phyloP scores from a whole-genome alignment of 2,113 vertebrate species.

The Patagioenas fasciata region DNA sequence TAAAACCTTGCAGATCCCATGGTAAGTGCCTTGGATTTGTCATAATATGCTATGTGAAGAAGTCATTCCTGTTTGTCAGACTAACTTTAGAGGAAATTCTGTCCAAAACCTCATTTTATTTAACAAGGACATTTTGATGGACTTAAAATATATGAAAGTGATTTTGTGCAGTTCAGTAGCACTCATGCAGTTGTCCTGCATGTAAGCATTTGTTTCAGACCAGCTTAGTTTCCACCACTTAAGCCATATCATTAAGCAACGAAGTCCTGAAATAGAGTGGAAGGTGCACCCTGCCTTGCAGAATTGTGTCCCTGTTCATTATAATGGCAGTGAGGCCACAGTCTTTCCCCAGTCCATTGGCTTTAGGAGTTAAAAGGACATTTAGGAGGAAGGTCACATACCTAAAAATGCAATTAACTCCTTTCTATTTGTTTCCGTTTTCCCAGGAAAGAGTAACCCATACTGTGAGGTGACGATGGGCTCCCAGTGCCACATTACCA shows the following conservation, averaged over 20 bases:
- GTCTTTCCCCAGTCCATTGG: no score
- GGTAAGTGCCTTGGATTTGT: constrained; percentile 74
- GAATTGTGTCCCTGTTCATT: not conserved
- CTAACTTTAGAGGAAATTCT: not conserved
- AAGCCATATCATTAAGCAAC: not conserved
- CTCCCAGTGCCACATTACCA: constrained; percentile 98
- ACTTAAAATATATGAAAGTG: not conserved
- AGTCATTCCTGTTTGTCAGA: not conserved
- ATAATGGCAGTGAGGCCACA: not conserved
- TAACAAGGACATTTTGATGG: not conserved
- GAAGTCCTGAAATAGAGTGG: not conserved
- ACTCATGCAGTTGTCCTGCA: not conserved
- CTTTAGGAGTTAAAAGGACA: not conserved
- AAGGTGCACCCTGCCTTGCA: not conserved
- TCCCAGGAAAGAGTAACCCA: constrained; percentile 93
- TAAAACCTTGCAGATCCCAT: constrained; percentile 95
- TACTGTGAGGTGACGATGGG: constrained; percentile 99
- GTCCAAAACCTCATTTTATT: not conserved
- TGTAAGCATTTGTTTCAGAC: not conserved
- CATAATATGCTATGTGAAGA: not conserved
- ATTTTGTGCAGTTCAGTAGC: not conserved
- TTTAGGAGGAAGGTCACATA: not conserved
- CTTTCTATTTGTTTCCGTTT: not conserved
- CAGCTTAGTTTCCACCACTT: not conserved
- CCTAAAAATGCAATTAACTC: not conserved